These are phyloP conservation scores for Glomeris maerens DNA, from an alignment of 1,140 invertebrate genomes.

Conservation along the genomic window DNA sequence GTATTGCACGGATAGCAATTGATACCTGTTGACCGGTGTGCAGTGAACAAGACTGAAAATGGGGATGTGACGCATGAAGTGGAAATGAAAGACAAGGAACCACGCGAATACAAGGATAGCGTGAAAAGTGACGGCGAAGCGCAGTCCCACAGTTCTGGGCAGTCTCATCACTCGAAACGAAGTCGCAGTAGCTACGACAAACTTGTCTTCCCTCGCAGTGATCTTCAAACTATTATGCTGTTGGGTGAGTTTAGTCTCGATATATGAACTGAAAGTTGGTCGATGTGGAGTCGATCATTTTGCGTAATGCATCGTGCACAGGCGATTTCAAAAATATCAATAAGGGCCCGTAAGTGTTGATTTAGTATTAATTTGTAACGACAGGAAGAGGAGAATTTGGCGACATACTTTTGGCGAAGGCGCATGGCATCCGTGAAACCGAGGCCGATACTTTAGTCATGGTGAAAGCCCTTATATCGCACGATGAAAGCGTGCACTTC, in stretches of 20 bases:
- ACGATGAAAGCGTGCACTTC: constrained; percentile 55
- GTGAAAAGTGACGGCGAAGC: constrained; percentile 62
- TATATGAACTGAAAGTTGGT: too few relatives aligned
- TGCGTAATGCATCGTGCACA: background rate
- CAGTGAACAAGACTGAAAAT: constrained; percentile 36
- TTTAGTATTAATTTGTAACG: background rate
- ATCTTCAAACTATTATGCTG: constrained; percentile 63
- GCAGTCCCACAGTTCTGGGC: constrained; percentile 48
- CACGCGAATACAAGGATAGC: constrained; percentile 31
- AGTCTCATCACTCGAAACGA: constrained; percentile 41
- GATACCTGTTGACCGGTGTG: too few relatives aligned
- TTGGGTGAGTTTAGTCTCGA: constrained; percentile 44
- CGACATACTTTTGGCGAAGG: constrained; percentile 66
- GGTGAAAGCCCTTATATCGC: constrained; percentile 56
- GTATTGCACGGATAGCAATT: too few relatives aligned
- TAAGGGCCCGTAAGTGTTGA: constrained; percentile 1
- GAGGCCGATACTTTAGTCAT: constrained; percentile 41
- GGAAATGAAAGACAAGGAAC: constrained; percentile 21
- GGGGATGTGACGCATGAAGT: constrained; percentile 38
- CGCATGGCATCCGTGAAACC: constrained; percentile 29
- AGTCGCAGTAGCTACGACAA: constrained; percentile 52
- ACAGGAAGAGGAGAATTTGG: constrained; percentile 75
- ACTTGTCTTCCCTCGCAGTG: constrained; percentile 50
- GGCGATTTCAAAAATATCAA: too few relatives aligned
- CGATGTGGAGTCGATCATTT: background rate